Conservation (phyloP, 2,888 invertebrate genomes). For the Drosophila tanythrix region DNA sequence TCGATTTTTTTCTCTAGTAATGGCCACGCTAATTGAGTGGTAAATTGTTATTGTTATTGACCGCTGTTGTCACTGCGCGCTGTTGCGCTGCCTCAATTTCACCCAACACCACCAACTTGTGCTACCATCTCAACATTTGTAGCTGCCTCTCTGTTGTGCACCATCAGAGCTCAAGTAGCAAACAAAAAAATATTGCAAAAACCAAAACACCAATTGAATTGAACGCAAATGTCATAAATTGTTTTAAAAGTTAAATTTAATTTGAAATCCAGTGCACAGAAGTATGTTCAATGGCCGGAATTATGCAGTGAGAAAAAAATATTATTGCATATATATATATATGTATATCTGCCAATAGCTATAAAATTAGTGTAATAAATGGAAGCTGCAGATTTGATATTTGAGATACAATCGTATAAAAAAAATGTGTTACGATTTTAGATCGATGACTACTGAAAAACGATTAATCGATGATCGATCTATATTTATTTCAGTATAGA, state of each 20-base stretch:
- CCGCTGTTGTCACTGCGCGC: constrained; percentile 55
- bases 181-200: constrained; percentile 2
- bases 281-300: too few relatives aligned
- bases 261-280: too few relatives aligned
- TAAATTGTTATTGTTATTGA: constrained; percentile 79
- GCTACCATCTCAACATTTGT: constrained; percentile 37
- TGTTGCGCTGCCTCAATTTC: constrained; percentile 23
- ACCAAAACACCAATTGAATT: neutral
- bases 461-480: neutral
- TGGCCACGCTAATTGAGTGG: constrained; percentile 78
- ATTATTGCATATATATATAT: constrained; percentile 55
- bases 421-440: too few relatives aligned
- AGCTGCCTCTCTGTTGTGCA: constrained; percentile 23
- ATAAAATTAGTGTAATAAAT: too few relatives aligned
- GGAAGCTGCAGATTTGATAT: too few relatives aligned
- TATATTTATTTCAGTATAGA: neutral
- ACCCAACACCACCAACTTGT: constrained; percentile 1
- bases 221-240: neutral
- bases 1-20: constrained; percentile 69
- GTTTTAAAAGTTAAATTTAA: too few relatives aligned
- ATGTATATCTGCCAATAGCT: too few relatives aligned
- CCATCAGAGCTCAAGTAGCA: constrained; percentile 59
- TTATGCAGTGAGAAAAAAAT: constrained; percentile 41
- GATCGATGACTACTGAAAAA: neutral
- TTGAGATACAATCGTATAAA: too few relatives aligned